Evolutionary conservation across 2,113 vertebrate species (phyloP), one percentile per base, ranked within the genome.

Genomic region (Ptyas mucosa): DNA sequence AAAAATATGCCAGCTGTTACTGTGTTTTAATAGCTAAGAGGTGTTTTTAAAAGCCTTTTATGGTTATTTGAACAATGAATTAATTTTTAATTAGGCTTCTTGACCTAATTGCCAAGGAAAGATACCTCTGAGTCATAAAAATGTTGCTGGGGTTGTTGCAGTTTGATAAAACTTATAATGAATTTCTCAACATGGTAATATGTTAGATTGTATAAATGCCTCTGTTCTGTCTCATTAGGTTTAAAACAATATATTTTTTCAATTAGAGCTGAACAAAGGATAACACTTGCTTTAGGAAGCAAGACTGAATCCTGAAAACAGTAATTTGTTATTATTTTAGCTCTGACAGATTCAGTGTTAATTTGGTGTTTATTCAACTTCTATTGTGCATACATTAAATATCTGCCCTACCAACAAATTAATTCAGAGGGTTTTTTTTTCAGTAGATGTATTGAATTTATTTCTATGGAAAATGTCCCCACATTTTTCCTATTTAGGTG

Each of bases 1-100:
- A 86, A 51, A 96, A 95, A 24, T 15, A 0, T 95, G 93, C 88
- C 93, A 93, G 94, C 88, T 93, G 81, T 58, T 96, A 85, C 89
- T 94, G 15, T 43, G 8, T 88, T 95, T 81, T 91, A 94, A 89
- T 94, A 93, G 92, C 88, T 96, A 93, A 89, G 51, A 93, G 49
- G 57, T 26, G 12, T 46, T 90, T 51, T 52, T 43, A 85, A 85
- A 89, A 94, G 95, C 97, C 2, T 34, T 90, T 95, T 95, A 92
- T 92, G 92, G 87, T 96, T 96, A 96, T 96, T 92, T 97, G 95
- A 96, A 94, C 75, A 92, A 55, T 94, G 93, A 93, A 95, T 97
- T 97, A 91, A 97, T 95, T 97, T 96, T 97, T 97, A 97, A 97
- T 97, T 96, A 97, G 95, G 93, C 94, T 95, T 85, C 89, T 87